Percentiles rank a stretch among this genome's conserved stretches.
phyloP scores from a whole-genome alignment of 1,140 invertebrate species.

The Pachyrhynchus sulphureomaculatus region DNA sequence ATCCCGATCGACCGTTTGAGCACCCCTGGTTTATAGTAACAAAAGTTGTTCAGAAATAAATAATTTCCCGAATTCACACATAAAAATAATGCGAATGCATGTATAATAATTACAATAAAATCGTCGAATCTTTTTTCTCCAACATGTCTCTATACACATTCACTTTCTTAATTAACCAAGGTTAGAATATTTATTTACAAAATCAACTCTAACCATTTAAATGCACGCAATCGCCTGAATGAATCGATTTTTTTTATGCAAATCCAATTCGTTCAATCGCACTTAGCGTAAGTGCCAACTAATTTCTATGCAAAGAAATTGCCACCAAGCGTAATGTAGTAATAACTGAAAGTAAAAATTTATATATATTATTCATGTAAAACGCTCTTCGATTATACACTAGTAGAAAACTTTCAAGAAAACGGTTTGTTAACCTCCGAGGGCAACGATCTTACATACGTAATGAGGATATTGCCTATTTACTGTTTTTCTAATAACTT shows the following conservation, averaged over 20 bases:
- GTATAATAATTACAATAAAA: no score
- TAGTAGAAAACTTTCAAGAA: conserved; percentile 25
- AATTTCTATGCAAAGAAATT: conserved; percentile 18
- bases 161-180: no score
- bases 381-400: conserved; percentile 12
- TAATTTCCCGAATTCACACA: no score
- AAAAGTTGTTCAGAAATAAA: no score
- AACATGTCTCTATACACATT: no score
- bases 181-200: no score
- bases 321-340: conserved; percentile 15
- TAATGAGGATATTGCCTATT: conserved; percentile 24
- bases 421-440: conserved; percentile 22
- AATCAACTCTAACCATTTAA: no score
- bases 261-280: conserved; percentile 11
- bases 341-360: conserved; percentile 26
- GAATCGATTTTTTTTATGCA: conserved; percentile 15
- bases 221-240: background rate
- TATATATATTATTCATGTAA: conserved; percentile 27
- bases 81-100: no score
- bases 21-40: no score
- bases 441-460: conserved; percentile 22
- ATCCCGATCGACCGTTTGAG: no score
- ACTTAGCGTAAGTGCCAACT: conserved; percentile 12
- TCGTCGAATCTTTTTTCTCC: no score
- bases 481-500: conserved; percentile 15